Evolutionary conservation across 1,140 invertebrate species (phyloP), one percentile per base, ranked within the genome.

Genomic region (Lasaia peninsularis): DNA sequence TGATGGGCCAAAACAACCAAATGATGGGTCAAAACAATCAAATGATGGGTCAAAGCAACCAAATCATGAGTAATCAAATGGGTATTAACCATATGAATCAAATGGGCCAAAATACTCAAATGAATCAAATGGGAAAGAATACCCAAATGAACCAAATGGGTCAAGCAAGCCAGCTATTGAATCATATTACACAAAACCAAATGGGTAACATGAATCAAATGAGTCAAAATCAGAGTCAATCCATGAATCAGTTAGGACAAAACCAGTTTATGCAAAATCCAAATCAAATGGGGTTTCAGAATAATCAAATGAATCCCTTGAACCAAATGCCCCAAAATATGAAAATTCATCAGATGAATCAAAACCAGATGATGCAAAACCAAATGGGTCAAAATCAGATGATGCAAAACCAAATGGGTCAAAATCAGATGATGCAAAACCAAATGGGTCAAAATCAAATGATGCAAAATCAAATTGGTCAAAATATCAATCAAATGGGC

Each of bases 111-210:
- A 73, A 67, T 44, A 55, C 58, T 21, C 73, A 76, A 10, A 77
- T 80, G 55, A 73, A 69, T 48, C 73, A 76, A 48, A 74, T 81
- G 65, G 61, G 62, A 2, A 68, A 64, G 37, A 67, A 58, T 11
- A 48, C 18, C 10, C 40, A 44, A 44, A 48, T 78, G 3, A 71
- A 66, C 37, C 78, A 81, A 33, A 61, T 74, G 56, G 59, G 60
- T 2, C 71, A 75, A 40, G 73, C 71, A 73, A 67, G 35, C 72
- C 80, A 85, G 55, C 73, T 74, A 35, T 54, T 67, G 6, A 80
- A 80, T 31, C 79, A 78, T 55, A 73, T 79, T 60, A 65, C 60
- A 32, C 62, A 54, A 18, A 62, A 63, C 49, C 65, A 68, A 21
- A 67, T 64, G 56, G 55, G 54, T 67, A 69, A 60, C 16, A 58